Conservation (phyloP, 2,797 vertebrate genomes). For the Anguilla pacifica region DNA sequence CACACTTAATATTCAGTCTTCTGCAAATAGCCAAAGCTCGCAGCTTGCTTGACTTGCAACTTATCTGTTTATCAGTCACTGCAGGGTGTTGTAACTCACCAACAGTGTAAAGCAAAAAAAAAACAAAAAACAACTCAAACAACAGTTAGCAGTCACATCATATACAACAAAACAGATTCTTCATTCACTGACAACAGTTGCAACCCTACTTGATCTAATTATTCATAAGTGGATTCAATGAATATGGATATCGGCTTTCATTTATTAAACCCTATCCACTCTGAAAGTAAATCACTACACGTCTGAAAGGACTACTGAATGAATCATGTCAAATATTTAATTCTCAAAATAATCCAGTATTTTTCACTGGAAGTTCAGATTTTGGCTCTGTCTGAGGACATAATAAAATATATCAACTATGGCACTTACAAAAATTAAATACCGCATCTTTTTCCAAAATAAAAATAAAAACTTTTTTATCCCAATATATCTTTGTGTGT, state of each 20-base stretch:
- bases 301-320: not conserved
- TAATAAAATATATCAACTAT: not conserved
- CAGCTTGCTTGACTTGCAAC: slow-evolving; percentile 19
- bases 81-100: slow-evolving; percentile 21
- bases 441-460: too few species aligned
- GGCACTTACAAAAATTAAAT: not conserved
- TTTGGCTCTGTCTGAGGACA: not conserved
- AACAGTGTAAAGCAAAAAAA: not conserved
- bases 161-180: not conserved
- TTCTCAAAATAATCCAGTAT: not conserved
- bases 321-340: not conserved
- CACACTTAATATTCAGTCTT: slow-evolving; percentile 23
- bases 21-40: slow-evolving; percentile 17
- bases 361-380: not conserved
- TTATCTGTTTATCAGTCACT: slow-evolving; percentile 32
- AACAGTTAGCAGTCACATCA: not conserved
- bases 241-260: not conserved
- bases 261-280: slow-evolving; percentile 14
- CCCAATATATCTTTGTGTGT: not conserved
- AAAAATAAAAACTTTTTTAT: not conserved
- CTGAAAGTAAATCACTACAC: not conserved
- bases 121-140: not conserved
- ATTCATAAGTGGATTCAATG: not conserved
- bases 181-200: not conserved
- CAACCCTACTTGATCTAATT: not conserved